phyloP scores from a whole-genome alignment of 1,140 invertebrate species.

The Drosophila sp. region DNA sequence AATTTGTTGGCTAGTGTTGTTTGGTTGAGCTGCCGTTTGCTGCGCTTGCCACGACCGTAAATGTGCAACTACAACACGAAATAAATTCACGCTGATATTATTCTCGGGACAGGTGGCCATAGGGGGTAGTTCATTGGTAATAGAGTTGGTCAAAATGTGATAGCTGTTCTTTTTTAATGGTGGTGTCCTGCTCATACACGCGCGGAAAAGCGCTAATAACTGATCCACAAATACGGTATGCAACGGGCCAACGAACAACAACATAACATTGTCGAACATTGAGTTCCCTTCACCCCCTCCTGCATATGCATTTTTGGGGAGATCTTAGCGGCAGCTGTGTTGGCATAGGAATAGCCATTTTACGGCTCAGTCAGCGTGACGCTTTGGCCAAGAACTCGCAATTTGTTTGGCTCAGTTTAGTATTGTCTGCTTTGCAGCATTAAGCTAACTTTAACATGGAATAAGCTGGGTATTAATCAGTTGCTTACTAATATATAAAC shows the following conservation, averaged over 20 bases:
- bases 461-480: not conserved
- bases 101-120: conserved; percentile 20
- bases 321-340: conserved; percentile 57
- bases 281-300: conserved; percentile 45
- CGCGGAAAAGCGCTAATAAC: not conserved
- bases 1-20: conserved; percentile 17
- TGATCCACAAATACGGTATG: conserved; percentile 6
- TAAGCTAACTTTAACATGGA: not conserved
- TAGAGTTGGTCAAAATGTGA: conserved; percentile 64
- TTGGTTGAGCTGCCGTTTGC: conserved; percentile 30
- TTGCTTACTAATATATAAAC: not conserved
- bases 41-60: conserved; percentile 61
- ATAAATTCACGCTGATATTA: conserved; percentile 20
- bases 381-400: conserved; percentile 25
- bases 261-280: conserved; percentile 33
- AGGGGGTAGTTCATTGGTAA: conserved; percentile 72
- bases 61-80: conserved; percentile 66
- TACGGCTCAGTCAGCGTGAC: conserved; percentile 55
- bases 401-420: not conserved
- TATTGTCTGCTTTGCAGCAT: not conserved
- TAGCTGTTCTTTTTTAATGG: conserved; percentile 1
- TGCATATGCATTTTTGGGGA: conserved; percentile 8
- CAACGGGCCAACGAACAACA: conserved; percentile 9
- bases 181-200: conserved; percentile 22
- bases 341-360: conserved; percentile 47